These are phyloP conservation scores for Panopea generosa DNA, from an alignment of 2,888 invertebrate species.

Conservation along the genomic window DNA sequence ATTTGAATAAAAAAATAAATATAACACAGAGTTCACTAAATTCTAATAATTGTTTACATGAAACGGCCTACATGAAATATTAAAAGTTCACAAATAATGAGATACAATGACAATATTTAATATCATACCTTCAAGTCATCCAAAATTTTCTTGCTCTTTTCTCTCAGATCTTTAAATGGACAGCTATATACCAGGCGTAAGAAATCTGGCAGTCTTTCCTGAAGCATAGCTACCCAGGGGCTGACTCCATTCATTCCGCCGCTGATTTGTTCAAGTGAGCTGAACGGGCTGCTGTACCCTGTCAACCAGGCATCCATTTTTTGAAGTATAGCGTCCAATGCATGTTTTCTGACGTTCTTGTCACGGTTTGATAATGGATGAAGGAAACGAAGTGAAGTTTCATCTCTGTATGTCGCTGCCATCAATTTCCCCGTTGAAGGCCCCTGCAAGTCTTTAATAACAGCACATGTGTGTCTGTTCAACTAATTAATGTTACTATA, in stretches of 20 bases:
- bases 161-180: slow-evolving; percentile 88
- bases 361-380: slow-evolving; percentile 68
- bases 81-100: no score
- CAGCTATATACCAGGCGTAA: slow-evolving; percentile 88
- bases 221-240: slow-evolving; percentile 87
- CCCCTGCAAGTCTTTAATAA: not conserved
- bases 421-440: slow-evolving; percentile 24
- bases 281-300: slow-evolving; percentile 71
- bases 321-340: slow-evolving; percentile 59
- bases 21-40: no score
- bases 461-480: no score
- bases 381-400: slow-evolving; percentile 70
- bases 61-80: no score
- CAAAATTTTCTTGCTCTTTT: slow-evolving; percentile 87
- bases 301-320: slow-evolving; percentile 70
- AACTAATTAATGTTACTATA: no score
- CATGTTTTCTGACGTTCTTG: slow-evolving; percentile 61
- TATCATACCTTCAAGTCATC: slow-evolving; percentile 87
- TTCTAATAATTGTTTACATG: no score
- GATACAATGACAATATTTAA: not conserved
- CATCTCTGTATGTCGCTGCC: slow-evolving; percentile 57
- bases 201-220: slow-evolving; percentile 87
- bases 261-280: slow-evolving; percentile 43
- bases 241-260: slow-evolving; percentile 35
- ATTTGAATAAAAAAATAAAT: no score